Base-by-base conservation (phyloP, 2,797 vertebrate species). In the Characodon lateralis region DNA sequence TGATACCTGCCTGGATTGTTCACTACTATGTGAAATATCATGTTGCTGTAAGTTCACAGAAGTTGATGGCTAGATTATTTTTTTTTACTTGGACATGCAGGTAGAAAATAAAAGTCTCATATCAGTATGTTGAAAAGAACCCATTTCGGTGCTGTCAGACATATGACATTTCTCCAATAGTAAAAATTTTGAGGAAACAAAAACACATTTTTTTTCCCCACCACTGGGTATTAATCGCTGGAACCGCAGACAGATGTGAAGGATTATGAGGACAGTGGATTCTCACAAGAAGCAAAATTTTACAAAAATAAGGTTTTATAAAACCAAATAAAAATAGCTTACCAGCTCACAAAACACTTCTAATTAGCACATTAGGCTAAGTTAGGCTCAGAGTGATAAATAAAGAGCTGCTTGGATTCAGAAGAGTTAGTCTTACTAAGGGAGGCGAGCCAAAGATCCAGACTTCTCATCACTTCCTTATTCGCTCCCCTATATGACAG, bases 1-100 rank as follows among this genome's bases (percentile, higher is more conserved):
- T 98, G 89, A 92, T 97, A 82, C 96, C 97, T 73, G 85, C 89
- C 7, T 98, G 97, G 97, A 1, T 97, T 87, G 16, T 93, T 78
- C 96, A 97, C 90, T 98, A 98, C 92, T 96, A 85, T 6, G 31
- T 96, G 70, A 98, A 98, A 85, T 98, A 98, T 88, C 96, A 98
- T 24, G 0, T 96, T 53, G 3, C 63, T 85, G 97, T 98, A 95
- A 97, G 96, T 97, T 78, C 51, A 51, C 65, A 63, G 14, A 74
- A 73, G 72, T 69, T 24, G 4, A 43, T 20, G 24, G 2, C 7
- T 66, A 2, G 13, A 1, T 63, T 9, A 0, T 63, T 22, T 66
- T 39, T 35, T 66, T 41, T 24, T 24, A 66, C 20, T 55, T n/a
- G 5, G 22, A 68, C 22, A 68, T n/a, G 10, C 10, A 43, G 22